phyloP scores from a whole-genome alignment of 2,113 vertebrate species.

The Laticauda colubrina region DNA sequence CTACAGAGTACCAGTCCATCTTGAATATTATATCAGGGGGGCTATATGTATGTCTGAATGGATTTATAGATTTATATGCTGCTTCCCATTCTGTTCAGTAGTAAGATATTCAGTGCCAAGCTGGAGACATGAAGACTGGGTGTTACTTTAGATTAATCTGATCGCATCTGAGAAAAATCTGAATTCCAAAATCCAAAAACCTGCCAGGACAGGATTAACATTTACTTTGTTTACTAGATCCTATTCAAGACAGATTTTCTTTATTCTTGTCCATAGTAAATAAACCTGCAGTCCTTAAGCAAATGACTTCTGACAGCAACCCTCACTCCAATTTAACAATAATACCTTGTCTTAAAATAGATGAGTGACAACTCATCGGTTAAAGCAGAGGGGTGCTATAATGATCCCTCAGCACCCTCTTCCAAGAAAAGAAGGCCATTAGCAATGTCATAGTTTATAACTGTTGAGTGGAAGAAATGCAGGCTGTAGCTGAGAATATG shows the following conservation, averaged over 20 bases:
- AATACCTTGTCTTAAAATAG: slow-evolving; percentile 51
- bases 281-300: slow-evolving; percentile 57
- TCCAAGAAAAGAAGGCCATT: background rate
- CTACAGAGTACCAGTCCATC: background rate
- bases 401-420: background rate
- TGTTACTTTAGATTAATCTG: slow-evolving; percentile 54
- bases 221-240: slow-evolving; percentile 46
- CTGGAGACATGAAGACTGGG: slow-evolving; percentile 43
- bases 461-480: fast-evolving
- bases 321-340: slow-evolving; percentile 46
- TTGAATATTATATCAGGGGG: background rate
- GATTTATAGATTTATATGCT: too few species aligned
- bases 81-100: background rate
- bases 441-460: background rate
- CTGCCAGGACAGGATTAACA: slow-evolving; percentile 48
- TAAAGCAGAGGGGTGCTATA: background rate
- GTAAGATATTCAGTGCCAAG: background rate
- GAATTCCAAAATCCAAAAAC: slow-evolving; percentile 44
- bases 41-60: background rate
- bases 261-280: slow-evolving; percentile 48
- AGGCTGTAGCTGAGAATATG: fast-evolving
- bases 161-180: slow-evolving; percentile 50
- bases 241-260: slow-evolving; percentile 52
- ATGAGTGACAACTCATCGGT: slow-evolving; percentile 8
- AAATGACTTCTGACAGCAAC: slow-evolving; percentile 50